Base-by-base conservation (phyloP, 2,797 vertebrate genomes). In the Fistularia tabacaria region DNA sequence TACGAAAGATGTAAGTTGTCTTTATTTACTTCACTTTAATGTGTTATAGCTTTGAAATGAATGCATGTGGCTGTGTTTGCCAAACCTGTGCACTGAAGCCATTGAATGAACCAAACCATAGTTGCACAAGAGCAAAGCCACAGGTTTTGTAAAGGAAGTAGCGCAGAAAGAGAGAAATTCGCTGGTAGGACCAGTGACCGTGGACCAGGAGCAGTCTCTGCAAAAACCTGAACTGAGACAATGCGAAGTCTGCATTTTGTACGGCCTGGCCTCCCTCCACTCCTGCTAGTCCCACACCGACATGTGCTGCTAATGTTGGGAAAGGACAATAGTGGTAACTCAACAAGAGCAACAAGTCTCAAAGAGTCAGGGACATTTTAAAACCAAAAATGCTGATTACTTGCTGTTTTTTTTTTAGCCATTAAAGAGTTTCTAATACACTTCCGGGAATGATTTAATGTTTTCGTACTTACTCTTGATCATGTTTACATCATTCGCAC, bases 401-500 rank as follows among this genome's bases (percentile, higher is more conserved):
- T 40, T 40, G 39, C 10, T 3, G n/a, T n/a, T 40, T 40, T 40
- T 10, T 10, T 8, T 40, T 40, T 40, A 40, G 1, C 39, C 8
- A 10, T 40, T 8, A 40, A 10, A 10, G 39, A 40, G 10, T 8
- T 40, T 10, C 10, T 40, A 40, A 40, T 25, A 25, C 25, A 25
- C 5, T 25, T 25, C 25, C 25, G 2, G 25, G 25, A 2, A 25
- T 25, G 25, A 25, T 25, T 25, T 25, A 2, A 25, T 25, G 25
- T 25, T 25, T 25, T 25, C 25, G 2, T 25, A 25, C 93, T 93
- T 80, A 98, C 97, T 97, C 81, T 98, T 98, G 71, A 98, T 97
- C 96, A 99, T 98, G 88, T 95, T 98, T 41, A 98, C 91, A 0
- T 99, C 97, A 0, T 99, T 98, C 84, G 95, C 94, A 0, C 97